phyloP scores from a whole-genome alignment of 2,113 vertebrate genomes.

The Dryoscopus gambensis region DNA sequence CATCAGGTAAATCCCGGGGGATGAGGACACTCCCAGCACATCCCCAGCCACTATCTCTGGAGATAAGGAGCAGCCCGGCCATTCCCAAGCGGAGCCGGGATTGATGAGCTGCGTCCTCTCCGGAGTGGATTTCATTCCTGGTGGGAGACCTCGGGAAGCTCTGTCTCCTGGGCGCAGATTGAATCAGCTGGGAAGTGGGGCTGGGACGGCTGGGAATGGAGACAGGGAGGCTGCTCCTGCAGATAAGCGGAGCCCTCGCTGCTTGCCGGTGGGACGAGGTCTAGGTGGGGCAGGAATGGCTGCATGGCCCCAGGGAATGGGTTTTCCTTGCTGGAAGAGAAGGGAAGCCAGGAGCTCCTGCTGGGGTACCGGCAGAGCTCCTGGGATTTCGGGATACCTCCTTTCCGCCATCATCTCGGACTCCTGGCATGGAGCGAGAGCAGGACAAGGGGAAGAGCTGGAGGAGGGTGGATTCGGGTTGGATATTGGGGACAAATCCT shows the following conservation, averaged over 20 bases:
- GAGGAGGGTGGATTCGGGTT: background rate
- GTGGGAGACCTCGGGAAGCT: background rate
- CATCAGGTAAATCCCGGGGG: background rate
- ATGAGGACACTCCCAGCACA: background rate
- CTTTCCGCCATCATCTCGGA: background rate
- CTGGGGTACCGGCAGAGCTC: too few species aligned
- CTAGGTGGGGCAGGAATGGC: background rate
- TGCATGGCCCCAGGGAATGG: background rate
- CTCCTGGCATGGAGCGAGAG: background rate
- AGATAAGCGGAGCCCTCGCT: background rate
- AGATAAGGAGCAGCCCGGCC: background rate
- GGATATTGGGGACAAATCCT: background rate
- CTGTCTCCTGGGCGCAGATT: background rate
- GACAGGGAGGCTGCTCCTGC: background rate
- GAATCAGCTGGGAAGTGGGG: background rate
- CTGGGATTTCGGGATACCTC: background rate
- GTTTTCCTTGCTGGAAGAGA: background rate
- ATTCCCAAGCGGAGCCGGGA: fast-evolving
- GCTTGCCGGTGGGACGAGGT: background rate
- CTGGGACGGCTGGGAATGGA: background rate
- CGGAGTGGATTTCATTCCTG: background rate
- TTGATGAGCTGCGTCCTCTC: background rate
- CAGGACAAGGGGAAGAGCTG: too few species aligned
- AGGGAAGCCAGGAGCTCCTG: background rate
- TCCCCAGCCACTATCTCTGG: background rate